phyloP scores from a whole-genome alignment of 2,888 invertebrate genomes.

The Cyclophora punctaria region DNA sequence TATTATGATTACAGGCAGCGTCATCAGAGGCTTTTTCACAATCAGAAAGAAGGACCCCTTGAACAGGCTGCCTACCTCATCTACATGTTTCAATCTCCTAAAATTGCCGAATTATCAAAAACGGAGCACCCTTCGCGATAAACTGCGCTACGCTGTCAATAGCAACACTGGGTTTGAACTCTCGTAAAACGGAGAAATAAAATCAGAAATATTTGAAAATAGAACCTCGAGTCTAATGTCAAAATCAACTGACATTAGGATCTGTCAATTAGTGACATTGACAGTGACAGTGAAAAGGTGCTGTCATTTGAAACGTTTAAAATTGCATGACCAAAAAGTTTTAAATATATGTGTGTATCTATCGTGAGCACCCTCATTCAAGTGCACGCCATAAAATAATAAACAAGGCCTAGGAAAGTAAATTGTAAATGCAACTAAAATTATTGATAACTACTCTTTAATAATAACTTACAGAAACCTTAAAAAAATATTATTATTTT shows the following conservation, averaged over 20 bases:
- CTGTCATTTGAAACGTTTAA: conserved; percentile 5
- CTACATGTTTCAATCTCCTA: conserved; percentile 98
- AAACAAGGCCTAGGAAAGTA: no score
- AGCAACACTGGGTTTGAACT: conserved; percentile 99
- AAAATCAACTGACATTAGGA: neutral
- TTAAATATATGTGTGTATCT: no score
- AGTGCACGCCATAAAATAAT: no score
- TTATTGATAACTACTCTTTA: no score
- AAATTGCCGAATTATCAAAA: conserved; percentile 99
- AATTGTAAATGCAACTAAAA: no score
- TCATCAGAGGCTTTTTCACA: conserved; percentile 97
- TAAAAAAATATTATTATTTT: no score
- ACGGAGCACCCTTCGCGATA: conserved; percentile 94
- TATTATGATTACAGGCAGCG: conserved; percentile 80
- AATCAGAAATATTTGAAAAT: conserved; percentile 1
- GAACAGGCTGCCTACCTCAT: conserved; percentile 97
- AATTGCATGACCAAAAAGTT: neutral
- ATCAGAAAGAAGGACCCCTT: conserved; percentile 95
- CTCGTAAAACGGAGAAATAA: conserved; percentile 76
- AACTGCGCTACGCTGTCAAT: conserved; percentile 96
- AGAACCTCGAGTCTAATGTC: neutral
- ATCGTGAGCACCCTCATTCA: no score
- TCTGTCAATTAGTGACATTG: no score
- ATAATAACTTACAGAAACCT: no score
- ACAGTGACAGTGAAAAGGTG: neutral